Evolutionary conservation across 2,113 vertebrate species (phyloP).

Genomic region (Scomber japonicus): DNA sequence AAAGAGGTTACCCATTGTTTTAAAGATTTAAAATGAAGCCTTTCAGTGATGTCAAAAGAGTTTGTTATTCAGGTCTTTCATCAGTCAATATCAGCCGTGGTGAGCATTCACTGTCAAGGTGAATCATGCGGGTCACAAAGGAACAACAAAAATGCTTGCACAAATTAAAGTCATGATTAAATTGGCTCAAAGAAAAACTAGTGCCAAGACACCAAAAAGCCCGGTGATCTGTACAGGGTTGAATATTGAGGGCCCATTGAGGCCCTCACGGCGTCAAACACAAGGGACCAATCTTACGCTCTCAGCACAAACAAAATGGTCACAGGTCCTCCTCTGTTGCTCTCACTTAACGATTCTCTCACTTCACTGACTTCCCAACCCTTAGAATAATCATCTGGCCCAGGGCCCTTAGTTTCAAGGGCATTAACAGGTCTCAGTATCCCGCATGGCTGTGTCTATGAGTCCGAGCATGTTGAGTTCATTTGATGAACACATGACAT

Average conservation of each 20-base stretch:
- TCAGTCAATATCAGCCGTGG: conserved; percentile 52
- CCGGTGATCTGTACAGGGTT: conserved; percentile 38
- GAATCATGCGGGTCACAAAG: conserved; percentile 68
- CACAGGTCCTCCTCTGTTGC: conserved; percentile 84
- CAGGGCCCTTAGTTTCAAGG: conserved; percentile 84
- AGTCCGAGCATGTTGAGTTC: conserved; percentile 25
- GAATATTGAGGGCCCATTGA: conserved; percentile 65
- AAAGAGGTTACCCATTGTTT: not conserved
- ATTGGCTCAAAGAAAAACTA: conserved; percentile 59
- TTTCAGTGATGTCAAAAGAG: conserved; percentile 13
- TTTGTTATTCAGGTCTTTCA: conserved; percentile 21
- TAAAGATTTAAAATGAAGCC: conserved; percentile 8
- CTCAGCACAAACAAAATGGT: conserved; percentile 90
- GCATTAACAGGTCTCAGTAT: conserved; percentile 81
- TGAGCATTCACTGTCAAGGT: conserved; percentile 37
- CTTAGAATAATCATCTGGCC: conserved; percentile 89
- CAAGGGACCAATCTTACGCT: conserved; percentile 86
- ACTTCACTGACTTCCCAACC: conserved; percentile 88
- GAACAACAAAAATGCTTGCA: conserved; percentile 51
- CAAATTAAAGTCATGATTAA: conserved; percentile 59
- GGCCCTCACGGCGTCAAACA: conserved; percentile 73
- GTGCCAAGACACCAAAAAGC: conserved; percentile 34
- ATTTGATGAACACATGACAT: conserved; percentile 32
- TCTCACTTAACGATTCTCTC: conserved; percentile 87
- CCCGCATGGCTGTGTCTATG: conserved; percentile 2